Evolutionary conservation across 2,888 invertebrate genomes (phyloP).

Genomic region (Agrotis segetum): DNA sequence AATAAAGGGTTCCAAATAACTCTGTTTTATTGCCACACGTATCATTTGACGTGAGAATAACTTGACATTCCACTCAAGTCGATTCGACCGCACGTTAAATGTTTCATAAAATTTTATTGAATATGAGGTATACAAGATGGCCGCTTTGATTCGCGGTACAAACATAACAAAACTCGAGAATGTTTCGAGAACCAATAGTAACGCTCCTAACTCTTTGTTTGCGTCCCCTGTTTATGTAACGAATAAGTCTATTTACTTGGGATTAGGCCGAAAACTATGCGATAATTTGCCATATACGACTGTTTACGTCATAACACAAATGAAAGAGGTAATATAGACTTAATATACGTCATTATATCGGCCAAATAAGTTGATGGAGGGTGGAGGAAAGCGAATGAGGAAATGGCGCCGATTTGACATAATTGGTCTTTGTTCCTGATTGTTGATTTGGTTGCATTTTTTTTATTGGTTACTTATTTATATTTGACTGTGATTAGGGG

Average conservation of each 20-base stretch:
- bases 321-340: conserved; percentile 46
- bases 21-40: too few relatives aligned
- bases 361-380: conserved; percentile 35
- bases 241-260: conserved; percentile 68
- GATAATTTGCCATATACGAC: conserved; percentile 69
- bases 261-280: conserved; percentile 70
- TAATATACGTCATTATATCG: conserved; percentile 48
- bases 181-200: conserved; percentile 41
- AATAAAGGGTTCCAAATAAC: too few relatives aligned
- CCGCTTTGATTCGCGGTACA: too few relatives aligned
- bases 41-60: too few relatives aligned
- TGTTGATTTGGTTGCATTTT: background rate
- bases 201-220: conserved; percentile 46
- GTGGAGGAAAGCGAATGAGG: background rate
- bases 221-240: conserved; percentile 56
- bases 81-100: too few relatives aligned
- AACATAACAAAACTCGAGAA: background rate
- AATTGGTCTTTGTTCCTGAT: background rate
- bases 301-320: conserved; percentile 61
- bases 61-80: too few relatives aligned
- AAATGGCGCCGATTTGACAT: conserved; percentile 15
- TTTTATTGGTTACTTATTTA: background rate
- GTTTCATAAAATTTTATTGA: too few relatives aligned
- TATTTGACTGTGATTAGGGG: too few relatives aligned
- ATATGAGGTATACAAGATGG: too few relatives aligned